Conservation (phyloP, 2,797 vertebrate species). For the Limnodromus scolopaceus region DNA sequence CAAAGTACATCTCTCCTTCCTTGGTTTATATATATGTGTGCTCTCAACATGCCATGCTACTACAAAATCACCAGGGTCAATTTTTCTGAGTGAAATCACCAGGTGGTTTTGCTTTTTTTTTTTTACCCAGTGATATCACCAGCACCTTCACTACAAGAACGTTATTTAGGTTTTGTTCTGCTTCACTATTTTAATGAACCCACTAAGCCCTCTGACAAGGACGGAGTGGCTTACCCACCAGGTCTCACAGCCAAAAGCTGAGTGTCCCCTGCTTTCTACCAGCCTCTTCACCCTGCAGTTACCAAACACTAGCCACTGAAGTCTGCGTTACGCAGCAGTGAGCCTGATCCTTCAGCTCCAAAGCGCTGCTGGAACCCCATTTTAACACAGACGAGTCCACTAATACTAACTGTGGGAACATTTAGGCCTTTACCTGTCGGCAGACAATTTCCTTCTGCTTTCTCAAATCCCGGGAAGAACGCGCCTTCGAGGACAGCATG, state of each 20-base stretch:
- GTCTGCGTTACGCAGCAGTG: background rate
- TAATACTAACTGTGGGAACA: conserved; percentile 30
- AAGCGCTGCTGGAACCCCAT: background rate
- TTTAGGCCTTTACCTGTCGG: conserved; percentile 10
- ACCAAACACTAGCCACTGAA: background rate
- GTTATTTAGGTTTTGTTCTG: background rate
- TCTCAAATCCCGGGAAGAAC: background rate
- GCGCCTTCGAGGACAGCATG: background rate
- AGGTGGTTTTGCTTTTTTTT: background rate
- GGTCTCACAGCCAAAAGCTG: background rate
- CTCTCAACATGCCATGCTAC: background rate
- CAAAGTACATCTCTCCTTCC: background rate
- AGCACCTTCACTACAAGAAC: background rate
- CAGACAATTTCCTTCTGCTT: conserved; percentile 1
- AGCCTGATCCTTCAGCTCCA: background rate
- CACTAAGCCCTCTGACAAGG: background rate
- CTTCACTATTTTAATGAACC: background rate
- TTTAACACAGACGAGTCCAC: background rate
- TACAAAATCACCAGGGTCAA: background rate
- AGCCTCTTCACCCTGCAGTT: background rate
- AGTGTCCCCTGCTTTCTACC: background rate
- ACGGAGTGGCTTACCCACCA: background rate
- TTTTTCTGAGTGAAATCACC: background rate
- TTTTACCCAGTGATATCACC: background rate
- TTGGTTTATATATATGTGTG: background rate